Evolutionary conservation across 2,113 vertebrate species (phyloP).

Genomic region (Lagopus muta): DNA sequence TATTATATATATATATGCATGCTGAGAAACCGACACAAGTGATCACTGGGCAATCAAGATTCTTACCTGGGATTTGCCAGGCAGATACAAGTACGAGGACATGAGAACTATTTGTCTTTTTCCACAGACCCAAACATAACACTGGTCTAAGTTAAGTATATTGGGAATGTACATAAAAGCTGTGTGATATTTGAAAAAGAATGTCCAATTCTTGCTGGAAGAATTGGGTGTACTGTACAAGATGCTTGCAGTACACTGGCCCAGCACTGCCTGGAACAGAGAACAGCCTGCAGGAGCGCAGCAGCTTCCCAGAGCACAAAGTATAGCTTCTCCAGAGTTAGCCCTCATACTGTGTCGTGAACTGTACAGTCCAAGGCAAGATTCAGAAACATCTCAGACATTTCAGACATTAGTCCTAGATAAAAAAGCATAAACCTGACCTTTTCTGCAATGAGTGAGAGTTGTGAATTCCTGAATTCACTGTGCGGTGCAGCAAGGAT

Average conservation of each 20-base stretch:
- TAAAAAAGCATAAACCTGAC: background rate
- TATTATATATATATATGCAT: background rate
- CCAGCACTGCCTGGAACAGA: background rate
- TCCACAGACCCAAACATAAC: background rate
- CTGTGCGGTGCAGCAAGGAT: background rate
- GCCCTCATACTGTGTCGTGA: background rate
- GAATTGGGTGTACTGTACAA: background rate
- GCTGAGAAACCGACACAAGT: background rate
- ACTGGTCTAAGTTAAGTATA: background rate
- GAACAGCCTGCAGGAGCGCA: background rate
- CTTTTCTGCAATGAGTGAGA: background rate
- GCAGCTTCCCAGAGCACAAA: background rate
- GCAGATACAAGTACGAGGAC: background rate
- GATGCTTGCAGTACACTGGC: background rate
- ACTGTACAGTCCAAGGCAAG: background rate
- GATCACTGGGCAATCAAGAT: background rate
- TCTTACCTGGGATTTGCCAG: background rate
- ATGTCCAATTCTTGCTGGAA: background rate
- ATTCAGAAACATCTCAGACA: constrained; percentile 13
- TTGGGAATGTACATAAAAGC: background rate
- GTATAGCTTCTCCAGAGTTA: background rate
- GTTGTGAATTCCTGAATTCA: background rate
- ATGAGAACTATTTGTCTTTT: background rate
- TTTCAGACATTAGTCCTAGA: background rate
- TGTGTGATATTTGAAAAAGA: background rate